phyloP scores from a whole-genome alignment of 2,888 invertebrate species.

The Lithophane ornitopus region DNA sequence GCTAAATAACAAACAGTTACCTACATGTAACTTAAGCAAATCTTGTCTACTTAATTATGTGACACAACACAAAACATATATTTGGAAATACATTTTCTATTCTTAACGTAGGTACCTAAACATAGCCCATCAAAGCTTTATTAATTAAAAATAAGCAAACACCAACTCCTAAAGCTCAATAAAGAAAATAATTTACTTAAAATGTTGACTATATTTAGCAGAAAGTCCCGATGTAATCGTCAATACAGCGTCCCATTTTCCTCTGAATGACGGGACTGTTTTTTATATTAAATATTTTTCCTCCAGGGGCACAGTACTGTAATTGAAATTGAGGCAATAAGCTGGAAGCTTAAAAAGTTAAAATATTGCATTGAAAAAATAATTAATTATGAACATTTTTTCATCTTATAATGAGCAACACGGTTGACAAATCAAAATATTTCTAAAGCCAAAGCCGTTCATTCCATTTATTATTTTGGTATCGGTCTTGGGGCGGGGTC shows the following conservation, averaged over 20 bases:
- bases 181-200: conserved; percentile 56
- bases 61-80: background rate
- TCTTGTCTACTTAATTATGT: background rate
- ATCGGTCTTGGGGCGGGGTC: conserved; percentile 63
- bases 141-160: conserved; percentile 47
- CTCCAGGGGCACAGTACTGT: conserved; percentile 36
- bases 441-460: conserved; percentile 57
- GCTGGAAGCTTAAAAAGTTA: conserved; percentile 51
- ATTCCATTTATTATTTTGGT: conserved; percentile 75
- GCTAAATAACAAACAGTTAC: background rate
- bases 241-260: conserved; percentile 55
- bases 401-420: conserved; percentile 50
- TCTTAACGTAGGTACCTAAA: background rate
- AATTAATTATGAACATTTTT: conserved; percentile 52
- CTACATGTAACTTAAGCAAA: no score
- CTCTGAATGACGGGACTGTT: conserved; percentile 54
- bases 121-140: conserved; percentile 1
- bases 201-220: conserved; percentile 53
- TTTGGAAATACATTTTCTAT: no score
- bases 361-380: conserved; percentile 61
- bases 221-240: conserved; percentile 47
- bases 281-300: conserved; percentile 63
- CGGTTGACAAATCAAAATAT: conserved; percentile 70
- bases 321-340: conserved; percentile 57
- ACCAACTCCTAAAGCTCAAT: conserved; percentile 8